Conservation (phyloP, 2,888 invertebrate genomes). For the Tetramorium bicarinatum region DNA sequence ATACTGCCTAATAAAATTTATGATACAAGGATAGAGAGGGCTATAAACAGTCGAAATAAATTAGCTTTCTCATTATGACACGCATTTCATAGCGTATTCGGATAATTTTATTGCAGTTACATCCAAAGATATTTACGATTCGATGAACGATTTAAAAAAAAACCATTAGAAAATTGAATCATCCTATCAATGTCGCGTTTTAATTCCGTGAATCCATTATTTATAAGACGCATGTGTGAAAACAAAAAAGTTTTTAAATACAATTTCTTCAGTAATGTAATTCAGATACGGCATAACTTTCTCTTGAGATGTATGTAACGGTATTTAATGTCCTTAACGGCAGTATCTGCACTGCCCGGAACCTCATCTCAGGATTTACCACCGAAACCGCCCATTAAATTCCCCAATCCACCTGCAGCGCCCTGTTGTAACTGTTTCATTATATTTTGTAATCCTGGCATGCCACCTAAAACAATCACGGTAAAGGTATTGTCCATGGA, state of each 20-base stretch:
- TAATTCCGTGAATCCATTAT: constrained; percentile 19
- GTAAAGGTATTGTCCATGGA: neutral
- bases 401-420: constrained; percentile 88
- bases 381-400: constrained; percentile 89
- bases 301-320: constrained; percentile 16
- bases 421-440: constrained; percentile 96
- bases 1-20: neutral
- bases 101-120: constrained; percentile 49
- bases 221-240: constrained; percentile 36
- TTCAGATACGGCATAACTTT: constrained; percentile 30
- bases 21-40: constrained; percentile 16
- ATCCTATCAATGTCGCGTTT: constrained; percentile 13
- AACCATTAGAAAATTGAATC: neutral
- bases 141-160: constrained; percentile 22
- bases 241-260: constrained; percentile 24
- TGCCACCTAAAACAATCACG: constrained; percentile 91
- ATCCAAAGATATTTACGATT: constrained; percentile 39
- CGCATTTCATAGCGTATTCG: constrained; percentile 24
- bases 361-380: constrained; percentile 85
- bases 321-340: constrained; percentile 34
- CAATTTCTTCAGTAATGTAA: constrained; percentile 17
- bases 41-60: constrained; percentile 28
- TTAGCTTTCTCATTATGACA: constrained; percentile 4
- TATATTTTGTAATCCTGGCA: constrained; percentile 98
- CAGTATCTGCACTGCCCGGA: constrained; percentile 36